Evolutionary conservation across 2,797 vertebrate genomes (phyloP).

Genomic region (Benthosema pterotum): DNA sequence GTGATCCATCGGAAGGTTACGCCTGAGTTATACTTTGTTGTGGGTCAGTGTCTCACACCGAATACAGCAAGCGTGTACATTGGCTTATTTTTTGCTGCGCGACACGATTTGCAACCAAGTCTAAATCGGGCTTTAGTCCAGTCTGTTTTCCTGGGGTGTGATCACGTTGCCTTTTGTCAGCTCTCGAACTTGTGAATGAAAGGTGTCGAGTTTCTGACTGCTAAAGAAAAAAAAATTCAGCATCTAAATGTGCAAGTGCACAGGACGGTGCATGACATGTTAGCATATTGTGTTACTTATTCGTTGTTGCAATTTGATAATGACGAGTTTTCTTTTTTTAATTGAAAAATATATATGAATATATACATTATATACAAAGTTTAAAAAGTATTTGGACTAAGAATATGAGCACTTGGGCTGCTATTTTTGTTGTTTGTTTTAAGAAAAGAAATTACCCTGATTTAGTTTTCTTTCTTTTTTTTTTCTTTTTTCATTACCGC

Average conservation of each 20-base stretch:
- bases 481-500: conserved; percentile 78
- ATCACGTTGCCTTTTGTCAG: conserved; percentile 84
- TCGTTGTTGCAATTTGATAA: conserved; percentile 83
- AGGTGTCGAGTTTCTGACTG: conserved; percentile 80
- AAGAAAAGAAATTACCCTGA: conserved; percentile 10
- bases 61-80: background rate
- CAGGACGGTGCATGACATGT: conserved; percentile 80
- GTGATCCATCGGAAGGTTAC: conserved; percentile 73
- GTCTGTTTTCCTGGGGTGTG: conserved; percentile 74
- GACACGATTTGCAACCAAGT: conserved; percentile 15
- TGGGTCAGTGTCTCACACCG: background rate
- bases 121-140: conserved; percentile 39
- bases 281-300: conserved; percentile 85
- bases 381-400: conserved; percentile 87
- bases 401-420: conserved; percentile 87
- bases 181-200: conserved; percentile 84
- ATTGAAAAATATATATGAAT: conserved; percentile 82
- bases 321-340: conserved; percentile 79
- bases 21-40: too few relatives aligned
- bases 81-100: too few relatives aligned
- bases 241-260: conserved; percentile 83
- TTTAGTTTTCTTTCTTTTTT: conserved; percentile 62
- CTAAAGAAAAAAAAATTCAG: conserved; percentile 61
- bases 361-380: conserved; percentile 86
- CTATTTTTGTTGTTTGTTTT: conserved; percentile 80